Conservation (phyloP, 64 coral and sea anemone genomes). For the Cladopsammia gracilis region DNA sequence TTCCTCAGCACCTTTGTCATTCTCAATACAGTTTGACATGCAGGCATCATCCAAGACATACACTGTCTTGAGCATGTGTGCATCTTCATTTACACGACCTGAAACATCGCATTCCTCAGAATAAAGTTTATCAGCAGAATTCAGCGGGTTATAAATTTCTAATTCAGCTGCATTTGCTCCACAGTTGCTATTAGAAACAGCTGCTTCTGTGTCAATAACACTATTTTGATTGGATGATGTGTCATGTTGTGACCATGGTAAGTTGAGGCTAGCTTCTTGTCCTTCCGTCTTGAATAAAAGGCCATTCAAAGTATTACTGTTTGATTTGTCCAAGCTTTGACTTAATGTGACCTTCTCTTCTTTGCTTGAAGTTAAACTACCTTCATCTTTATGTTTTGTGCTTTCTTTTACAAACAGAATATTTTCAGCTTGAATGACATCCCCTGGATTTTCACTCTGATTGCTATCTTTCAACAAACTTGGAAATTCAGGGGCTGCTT, state of each 20-base stretch:
- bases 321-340: not conserved
- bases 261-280: not conserved
- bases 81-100: not conserved
- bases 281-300: not conserved
- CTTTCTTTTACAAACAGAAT: not conserved
- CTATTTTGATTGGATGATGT: not conserved
- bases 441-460: not conserved
- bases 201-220: not conserved
- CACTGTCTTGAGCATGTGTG: no score
- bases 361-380: no score
- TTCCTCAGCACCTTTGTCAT: not conserved
- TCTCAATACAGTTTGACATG: not conserved
- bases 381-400: not conserved
- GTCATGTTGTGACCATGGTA: not conserved
- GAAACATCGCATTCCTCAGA: not conserved
- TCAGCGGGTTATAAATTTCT: not conserved
- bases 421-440: not conserved
- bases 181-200: not conserved
- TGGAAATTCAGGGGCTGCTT: conserved; percentile 33
- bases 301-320: not conserved
- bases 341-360: not conserved
- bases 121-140: not conserved
- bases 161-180: not conserved
- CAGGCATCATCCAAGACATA: not conserved
- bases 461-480: not conserved